phyloP scores from a whole-genome alignment of 2,888 invertebrate species.

The Physocephala rufipes region DNA sequence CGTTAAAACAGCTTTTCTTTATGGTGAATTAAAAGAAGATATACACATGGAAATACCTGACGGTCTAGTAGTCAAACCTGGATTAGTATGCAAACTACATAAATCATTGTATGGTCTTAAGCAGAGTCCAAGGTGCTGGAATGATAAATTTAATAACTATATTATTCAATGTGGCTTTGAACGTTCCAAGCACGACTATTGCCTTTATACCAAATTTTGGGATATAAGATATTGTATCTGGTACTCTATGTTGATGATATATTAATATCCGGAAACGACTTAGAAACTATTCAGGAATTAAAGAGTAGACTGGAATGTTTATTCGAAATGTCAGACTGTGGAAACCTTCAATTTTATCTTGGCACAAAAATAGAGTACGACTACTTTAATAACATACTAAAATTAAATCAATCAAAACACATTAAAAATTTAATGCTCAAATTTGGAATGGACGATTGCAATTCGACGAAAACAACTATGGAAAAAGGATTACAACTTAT shows the following conservation, averaged over 20 bases:
- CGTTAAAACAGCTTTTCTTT: slow-evolving; percentile 31
- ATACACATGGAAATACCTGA: slow-evolving; percentile 1
- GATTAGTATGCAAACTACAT: slow-evolving; percentile 14
- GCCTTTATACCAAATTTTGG: slow-evolving; percentile 31
- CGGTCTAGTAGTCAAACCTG: not conserved
- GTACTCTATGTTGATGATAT: too few species aligned
- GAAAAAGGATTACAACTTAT: slow-evolving; percentile 28
- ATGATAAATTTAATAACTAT: slow-evolving; percentile 22
- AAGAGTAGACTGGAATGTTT: slow-evolving; percentile 15
- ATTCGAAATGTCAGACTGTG: slow-evolving; percentile 33
- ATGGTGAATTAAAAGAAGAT: slow-evolving; percentile 22
- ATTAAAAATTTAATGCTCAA: slow-evolving; percentile 23
- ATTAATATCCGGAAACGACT: slow-evolving; percentile 12
- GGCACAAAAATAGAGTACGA: slow-evolving; percentile 28
- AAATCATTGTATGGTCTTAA: slow-evolving; percentile 30
- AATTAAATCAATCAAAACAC: slow-evolving; percentile 23
- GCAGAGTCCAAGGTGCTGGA: slow-evolving; percentile 31
- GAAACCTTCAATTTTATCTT: slow-evolving; percentile 16
- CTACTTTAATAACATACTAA: not conserved
- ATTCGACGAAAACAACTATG: slow-evolving; percentile 32
- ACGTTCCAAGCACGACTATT: slow-evolving; percentile 29
- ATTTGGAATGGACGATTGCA: slow-evolving; percentile 31
- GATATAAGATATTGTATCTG: not conserved
- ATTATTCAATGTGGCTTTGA: slow-evolving; percentile 18
- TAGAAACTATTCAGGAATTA: not conserved